Evolutionary conservation across 2,888 invertebrate species (phyloP), one percentile per base, ranked within the genome.

Genomic region (Drosophila pullipes): DNA sequence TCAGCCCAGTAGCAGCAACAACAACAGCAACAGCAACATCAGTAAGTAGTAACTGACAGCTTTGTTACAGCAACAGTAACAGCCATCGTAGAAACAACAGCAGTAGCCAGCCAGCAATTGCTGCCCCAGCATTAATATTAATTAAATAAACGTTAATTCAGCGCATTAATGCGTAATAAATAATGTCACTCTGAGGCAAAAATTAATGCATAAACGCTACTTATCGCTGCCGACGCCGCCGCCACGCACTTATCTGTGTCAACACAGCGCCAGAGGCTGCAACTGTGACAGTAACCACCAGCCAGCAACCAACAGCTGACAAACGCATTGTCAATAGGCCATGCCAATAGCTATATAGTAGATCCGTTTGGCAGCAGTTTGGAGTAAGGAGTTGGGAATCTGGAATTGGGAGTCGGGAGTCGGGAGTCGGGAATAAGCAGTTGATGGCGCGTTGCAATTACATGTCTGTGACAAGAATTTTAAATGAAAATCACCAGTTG

Each of bases 81-180:
- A 53, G 52, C 57, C 64, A 44, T 49, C 50, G 49, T 57, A 55
- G 39, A 62, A 33, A 53, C 66, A 55, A 33, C 65, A 54, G 60
- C 55, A 53, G 28, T 53, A 30, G 13, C 37, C 50, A 30, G 50
- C 31, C 65, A 22, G 57, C 78, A 49, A 58, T 55, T 64, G 73
- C 79, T 76, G 73, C 52, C 50, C 59, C 75, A 76, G 89, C 86
- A 86, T 86, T 86, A 86, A 86, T 87, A 87, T 87, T 87, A 87
- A 87, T 90, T 90, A 87, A 90, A 90, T 86, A 90, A 88, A 90
- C 90, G 87, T 90, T 89, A 87, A 90, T 90, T 89, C 87, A 87
- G 82, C 90, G 85, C 89, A 89, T 87, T 90, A 89, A 90, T 87
- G 90, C 81, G 89, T 86, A 86, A 87, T 87, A 90, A 87, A 87